Conservation (phyloP, 2,888 invertebrate species). For the Ecliptopera silaceata region DNA sequence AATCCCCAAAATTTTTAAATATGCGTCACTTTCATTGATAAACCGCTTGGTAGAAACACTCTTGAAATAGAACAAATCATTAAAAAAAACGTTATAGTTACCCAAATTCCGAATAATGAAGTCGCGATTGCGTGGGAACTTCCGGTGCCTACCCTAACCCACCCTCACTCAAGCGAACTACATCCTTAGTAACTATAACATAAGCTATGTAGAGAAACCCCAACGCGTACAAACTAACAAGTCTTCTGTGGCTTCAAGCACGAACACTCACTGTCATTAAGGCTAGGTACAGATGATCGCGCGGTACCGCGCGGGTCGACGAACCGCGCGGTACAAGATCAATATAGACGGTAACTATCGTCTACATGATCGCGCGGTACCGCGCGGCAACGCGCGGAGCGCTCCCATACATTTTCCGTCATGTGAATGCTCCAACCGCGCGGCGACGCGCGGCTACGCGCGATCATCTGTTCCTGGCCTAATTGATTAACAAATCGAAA, state of each 20-base stretch:
- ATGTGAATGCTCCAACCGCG: no score
- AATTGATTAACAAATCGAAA: not conserved
- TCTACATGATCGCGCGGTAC: no score
- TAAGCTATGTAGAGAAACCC: not conserved
- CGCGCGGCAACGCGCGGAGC: no score
- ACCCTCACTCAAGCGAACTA: slow-evolving; percentile 12
- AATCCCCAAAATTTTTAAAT: no score
- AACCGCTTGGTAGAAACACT: not conserved
- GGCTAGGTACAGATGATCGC: no score
- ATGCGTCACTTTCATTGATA: not conserved
- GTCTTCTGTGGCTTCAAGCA: slow-evolving; percentile 1
- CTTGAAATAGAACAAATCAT: not conserved
- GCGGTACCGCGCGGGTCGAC: no score
- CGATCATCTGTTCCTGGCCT: no score
- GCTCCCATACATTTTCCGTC: no score
- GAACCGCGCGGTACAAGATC: no score
- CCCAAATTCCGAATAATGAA: slow-evolving; percentile 39
- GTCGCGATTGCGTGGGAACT: slow-evolving; percentile 69
- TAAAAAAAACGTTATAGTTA: slow-evolving; percentile 27
- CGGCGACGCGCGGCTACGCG: no score
- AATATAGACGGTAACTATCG: no score
- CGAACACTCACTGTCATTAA: not conserved
- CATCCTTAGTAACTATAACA: slow-evolving; percentile 4
- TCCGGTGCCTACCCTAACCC: slow-evolving; percentile 49
- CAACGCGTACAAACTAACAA: not conserved